phyloP scores from a whole-genome alignment of 2,113 vertebrate species.

The Egretta garzetta region DNA sequence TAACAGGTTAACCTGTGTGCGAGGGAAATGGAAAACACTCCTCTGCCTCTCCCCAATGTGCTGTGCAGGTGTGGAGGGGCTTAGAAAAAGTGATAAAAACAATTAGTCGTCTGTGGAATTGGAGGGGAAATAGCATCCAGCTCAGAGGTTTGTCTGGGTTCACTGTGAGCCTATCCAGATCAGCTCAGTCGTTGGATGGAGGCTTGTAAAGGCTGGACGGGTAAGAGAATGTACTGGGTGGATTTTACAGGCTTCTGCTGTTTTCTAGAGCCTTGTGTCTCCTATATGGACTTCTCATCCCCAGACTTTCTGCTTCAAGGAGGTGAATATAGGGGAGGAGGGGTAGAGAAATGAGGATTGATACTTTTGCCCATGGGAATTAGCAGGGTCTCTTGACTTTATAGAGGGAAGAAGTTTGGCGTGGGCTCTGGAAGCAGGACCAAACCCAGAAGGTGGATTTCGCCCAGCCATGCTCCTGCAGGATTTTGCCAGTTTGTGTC shows the following conservation, averaged over 20 bases:
- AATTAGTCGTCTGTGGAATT: background rate
- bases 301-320: background rate
- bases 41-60: background rate
- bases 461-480: background rate
- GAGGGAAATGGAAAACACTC: background rate
- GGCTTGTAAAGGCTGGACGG: background rate
- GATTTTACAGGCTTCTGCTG: background rate
- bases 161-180: background rate
- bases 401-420: background rate
- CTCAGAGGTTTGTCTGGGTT: background rate
- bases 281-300: background rate
- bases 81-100: background rate
- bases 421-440: background rate
- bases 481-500: background rate
- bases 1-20: background rate
- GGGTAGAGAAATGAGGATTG: background rate
- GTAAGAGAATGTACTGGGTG: fast-evolving
- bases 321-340: background rate
- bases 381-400: background rate
- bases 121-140: background rate
- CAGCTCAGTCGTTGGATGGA: background rate
- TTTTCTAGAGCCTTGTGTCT: background rate
- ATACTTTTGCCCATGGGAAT: background rate
- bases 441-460: background rate
- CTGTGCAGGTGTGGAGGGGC: background rate